phyloP scores from a whole-genome alignment of 2,113 vertebrate genomes.

The Hemibagrus wyckioides region DNA sequence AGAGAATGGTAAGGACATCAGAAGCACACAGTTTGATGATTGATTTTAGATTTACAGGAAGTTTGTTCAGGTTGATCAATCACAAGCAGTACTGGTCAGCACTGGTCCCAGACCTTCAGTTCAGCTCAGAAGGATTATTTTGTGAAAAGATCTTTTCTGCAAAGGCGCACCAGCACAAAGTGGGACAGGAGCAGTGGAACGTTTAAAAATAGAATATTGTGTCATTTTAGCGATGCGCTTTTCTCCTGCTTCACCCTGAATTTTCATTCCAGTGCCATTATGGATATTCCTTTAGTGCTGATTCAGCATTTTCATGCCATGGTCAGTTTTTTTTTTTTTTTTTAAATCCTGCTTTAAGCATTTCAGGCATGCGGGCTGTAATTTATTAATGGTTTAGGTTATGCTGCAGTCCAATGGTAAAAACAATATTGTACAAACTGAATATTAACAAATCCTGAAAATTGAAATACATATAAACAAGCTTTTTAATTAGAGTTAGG shows the following conservation, averaged over 20 bases:
- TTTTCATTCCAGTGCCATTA: neutral
- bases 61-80: neutral
- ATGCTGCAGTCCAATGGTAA: neutral
- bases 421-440: neutral
- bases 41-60: neutral
- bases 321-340: neutral
- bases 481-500: too few species aligned
- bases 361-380: neutral
- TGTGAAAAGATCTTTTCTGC: neutral
- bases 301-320: neutral
- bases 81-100: neutral
- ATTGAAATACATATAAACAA: too few species aligned
- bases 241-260: neutral
- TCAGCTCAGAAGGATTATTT: neutral
- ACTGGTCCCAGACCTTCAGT: too few species aligned
- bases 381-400: neutral
- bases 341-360: neutral
- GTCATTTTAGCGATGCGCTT: neutral
- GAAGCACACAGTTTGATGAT: neutral
- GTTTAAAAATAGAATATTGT: neutral
- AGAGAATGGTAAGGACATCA: slow-evolving; percentile 80
- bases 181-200: neutral
- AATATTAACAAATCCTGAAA: neutral
- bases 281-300: neutral
- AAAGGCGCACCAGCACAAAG: neutral